Percentiles rank a stretch among this genome's conserved stretches.
Conservation (phyloP, 2,797 vertebrate species). For the Numenius phaeopus region DNA sequence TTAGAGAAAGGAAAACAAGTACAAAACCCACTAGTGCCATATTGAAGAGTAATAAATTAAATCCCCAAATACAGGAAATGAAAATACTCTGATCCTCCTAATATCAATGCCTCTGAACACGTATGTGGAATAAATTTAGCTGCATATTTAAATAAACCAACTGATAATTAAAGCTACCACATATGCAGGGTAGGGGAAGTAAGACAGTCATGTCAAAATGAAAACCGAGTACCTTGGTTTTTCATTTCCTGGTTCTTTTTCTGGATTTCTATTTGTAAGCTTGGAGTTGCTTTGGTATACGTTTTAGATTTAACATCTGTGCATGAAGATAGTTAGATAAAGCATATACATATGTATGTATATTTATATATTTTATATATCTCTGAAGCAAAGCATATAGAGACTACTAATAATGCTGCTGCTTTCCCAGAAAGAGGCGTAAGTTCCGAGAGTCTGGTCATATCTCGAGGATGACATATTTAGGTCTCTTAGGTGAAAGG, state of each 20-base stretch:
- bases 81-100: conserved; percentile 19
- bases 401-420: neutral
- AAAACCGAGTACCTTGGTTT: neutral
- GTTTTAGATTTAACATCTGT: neutral
- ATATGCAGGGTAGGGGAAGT: neutral
- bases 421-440: neutral
- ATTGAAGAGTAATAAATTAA: conserved; percentile 2
- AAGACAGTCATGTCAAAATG: neutral
- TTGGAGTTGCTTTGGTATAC: neutral
- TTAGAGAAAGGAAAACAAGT: conserved; percentile 15
- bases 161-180: neutral
- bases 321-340: neutral
- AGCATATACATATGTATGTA: neutral
- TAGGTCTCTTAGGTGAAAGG: conserved; percentile 20
- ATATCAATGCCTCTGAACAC: neutral
- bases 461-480: conserved; percentile 52
- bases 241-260: conserved; percentile 22
- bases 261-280: neutral
- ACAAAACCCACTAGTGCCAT: neutral
- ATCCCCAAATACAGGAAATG: conserved; percentile 46
- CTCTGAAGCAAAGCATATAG: neutral
- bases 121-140: neutral
- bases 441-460: neutral
- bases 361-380: neutral
- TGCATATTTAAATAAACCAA: conserved; percentile 7